A percentile compares a stretch with the other conserved stretches of the same genome.
Conservation (phyloP, 1,140 invertebrate genomes). For the Cotesia chilonis region DNA sequence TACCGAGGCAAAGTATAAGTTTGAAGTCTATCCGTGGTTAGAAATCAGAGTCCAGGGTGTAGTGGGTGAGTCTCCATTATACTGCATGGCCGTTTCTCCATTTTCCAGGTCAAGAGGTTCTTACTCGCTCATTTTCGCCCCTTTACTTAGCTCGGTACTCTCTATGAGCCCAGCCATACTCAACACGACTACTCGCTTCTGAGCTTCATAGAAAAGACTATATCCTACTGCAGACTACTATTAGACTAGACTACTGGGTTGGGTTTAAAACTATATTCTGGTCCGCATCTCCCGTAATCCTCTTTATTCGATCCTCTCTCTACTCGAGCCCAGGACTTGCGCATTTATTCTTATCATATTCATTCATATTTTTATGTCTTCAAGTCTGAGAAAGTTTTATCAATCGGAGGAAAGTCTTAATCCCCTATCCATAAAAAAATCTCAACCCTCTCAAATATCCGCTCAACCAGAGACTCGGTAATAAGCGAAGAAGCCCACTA, state of each 20-base stretch:
- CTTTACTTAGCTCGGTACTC: constrained; percentile 10
- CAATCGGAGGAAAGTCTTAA: background rate
- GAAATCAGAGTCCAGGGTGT: background rate
- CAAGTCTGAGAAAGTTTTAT: background rate
- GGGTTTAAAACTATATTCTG: background rate
- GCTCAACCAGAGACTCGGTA: too few relatives aligned
- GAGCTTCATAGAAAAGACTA: too few relatives aligned
- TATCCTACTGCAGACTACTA: too few relatives aligned
- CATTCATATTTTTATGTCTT: background rate
- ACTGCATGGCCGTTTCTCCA: background rate
- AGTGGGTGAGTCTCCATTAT: constrained; percentile 21
- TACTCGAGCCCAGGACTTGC: background rate
- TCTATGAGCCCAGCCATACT: too few relatives aligned
- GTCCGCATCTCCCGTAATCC: constrained; percentile 11
- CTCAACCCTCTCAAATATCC: too few relatives aligned
- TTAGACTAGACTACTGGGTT: too few relatives aligned
- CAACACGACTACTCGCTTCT: too few relatives aligned
- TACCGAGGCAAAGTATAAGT: background rate
- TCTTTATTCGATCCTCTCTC: constrained; percentile 17
- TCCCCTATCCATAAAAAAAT: background rate
- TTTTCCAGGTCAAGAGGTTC: constrained; percentile 28
- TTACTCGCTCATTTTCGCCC: constrained; percentile 13
- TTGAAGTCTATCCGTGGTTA: constrained; percentile 7
- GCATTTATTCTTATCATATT: constrained; percentile 5
- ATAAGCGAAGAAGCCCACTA: too few relatives aligned